Conservation (phyloP, 1,140 invertebrate species). For the Palaemon carinicauda region DNA sequence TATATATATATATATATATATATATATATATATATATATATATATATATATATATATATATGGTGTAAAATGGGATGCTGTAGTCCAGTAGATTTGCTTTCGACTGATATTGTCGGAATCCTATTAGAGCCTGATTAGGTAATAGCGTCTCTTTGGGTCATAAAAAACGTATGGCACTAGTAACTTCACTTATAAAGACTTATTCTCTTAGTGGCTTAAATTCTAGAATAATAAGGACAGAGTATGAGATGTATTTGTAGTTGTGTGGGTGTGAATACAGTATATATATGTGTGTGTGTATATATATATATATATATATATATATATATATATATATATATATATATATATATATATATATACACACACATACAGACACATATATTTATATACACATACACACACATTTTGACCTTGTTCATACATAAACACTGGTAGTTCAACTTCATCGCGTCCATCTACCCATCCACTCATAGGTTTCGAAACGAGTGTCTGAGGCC, state of each 20-base stretch:
- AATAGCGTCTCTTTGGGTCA: too few species aligned
- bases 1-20: neutral
- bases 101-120: too few species aligned
- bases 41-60: neutral
- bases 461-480: neutral
- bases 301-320: neutral
- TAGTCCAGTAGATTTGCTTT: too few species aligned
- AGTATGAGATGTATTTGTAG: too few species aligned
- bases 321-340: neutral
- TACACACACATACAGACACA: neutral
- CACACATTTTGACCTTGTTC: neutral
- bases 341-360: neutral
- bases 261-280: too few species aligned
- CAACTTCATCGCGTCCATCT: neutral
- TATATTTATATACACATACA: neutral
- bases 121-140: too few species aligned
- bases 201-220: too few species aligned
- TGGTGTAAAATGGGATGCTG: too few species aligned
- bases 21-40: conserved; percentile 1
- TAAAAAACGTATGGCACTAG: too few species aligned
- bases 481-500: neutral
- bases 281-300: neutral
- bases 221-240: too few species aligned
- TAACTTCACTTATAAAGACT: too few species aligned
- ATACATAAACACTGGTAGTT: neutral